Evolutionary conservation across 2,113 vertebrate species (phyloP), one percentile per base, ranked within the genome.

Genomic region (Gambusia holbrooki): DNA sequence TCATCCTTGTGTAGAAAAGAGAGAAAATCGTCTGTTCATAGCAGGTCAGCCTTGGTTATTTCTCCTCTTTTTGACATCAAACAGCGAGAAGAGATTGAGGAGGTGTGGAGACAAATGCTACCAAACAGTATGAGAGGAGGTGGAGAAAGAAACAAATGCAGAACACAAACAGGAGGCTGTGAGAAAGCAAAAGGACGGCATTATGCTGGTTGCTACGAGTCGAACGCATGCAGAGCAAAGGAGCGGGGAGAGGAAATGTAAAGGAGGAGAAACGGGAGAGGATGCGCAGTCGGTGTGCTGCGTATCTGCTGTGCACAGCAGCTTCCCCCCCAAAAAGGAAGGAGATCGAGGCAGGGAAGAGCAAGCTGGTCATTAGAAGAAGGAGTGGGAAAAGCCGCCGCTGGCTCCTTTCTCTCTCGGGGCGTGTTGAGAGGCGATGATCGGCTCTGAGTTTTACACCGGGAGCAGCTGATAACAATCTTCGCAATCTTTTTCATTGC

Each of bases 81-180:
- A 83, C 84, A 73, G 85, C 37, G 40, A 82, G 65, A 65, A 69
- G 76, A 83, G 81, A 90, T 83, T 84, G 87, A 82, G 73, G 77
- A 89, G 89, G 87, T 28, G 33, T 88, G 76, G 77, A 90, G 83
- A 83, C 88, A 84, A 89, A 88, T 81, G 84, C 84, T 84, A 79
- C 67, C 62, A 68, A 90, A 82, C 83, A 77, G 76, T 75, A 73
- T 64, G 76, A 73, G 74, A 69, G n/a, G 6, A 73, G 37, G 10
- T 27, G 37, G 6, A 32, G 32, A 64, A 28, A 69, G 42, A 69
- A 37, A 62, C 22, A 75, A 76, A 80, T 75, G 62, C 22, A 72
- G 65, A 87, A 73, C n/a, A 73, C 64, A 54, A 65, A 79, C 71
- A 62, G 74, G 85, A n/a, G 74, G 66, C 77, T 85, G 72, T 1